These are phyloP conservation scores for Apocrypta bakeri DNA, from an alignment of 1,140 invertebrate genomes.

Conservation along the genomic window DNA sequence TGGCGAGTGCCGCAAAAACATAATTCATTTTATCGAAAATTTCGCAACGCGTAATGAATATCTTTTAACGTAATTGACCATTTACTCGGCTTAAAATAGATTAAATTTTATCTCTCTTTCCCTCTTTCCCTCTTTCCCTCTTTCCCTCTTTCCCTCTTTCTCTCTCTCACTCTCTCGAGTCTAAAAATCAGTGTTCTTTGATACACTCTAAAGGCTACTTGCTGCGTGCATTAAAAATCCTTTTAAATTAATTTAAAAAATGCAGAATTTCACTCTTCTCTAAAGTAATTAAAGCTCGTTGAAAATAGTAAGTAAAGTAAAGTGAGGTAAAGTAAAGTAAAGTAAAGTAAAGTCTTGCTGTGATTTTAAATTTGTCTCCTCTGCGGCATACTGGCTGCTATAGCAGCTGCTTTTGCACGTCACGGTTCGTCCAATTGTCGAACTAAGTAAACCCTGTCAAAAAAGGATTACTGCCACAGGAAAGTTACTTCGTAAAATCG, in stretches of 20 bases:
- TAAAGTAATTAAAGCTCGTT: background rate
- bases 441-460: slow-evolving; percentile 11
- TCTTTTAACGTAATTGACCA: background rate
- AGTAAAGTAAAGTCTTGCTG: background rate
- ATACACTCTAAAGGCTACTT: background rate
- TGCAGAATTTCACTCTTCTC: background rate
- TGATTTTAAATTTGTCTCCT: background rate
- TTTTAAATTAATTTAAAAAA: slow-evolving; percentile 15
- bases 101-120: background rate
- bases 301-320: background rate
- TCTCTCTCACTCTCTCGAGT: background rate
- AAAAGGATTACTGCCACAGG: background rate
- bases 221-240: background rate
- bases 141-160: too few species aligned
- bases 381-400: background rate
- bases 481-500: slow-evolving; percentile 25
- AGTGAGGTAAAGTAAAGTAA: too few species aligned
- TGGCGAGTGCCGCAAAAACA: background rate
- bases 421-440: slow-evolving; percentile 1
- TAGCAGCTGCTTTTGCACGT: background rate
- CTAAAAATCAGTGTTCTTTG: background rate
- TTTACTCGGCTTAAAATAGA: background rate
- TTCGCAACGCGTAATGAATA: background rate
- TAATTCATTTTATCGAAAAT: background rate
- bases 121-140: too few species aligned